Base-by-base conservation (phyloP, 2,113 vertebrate genomes). In the Prochilodus magdalenae region DNA sequence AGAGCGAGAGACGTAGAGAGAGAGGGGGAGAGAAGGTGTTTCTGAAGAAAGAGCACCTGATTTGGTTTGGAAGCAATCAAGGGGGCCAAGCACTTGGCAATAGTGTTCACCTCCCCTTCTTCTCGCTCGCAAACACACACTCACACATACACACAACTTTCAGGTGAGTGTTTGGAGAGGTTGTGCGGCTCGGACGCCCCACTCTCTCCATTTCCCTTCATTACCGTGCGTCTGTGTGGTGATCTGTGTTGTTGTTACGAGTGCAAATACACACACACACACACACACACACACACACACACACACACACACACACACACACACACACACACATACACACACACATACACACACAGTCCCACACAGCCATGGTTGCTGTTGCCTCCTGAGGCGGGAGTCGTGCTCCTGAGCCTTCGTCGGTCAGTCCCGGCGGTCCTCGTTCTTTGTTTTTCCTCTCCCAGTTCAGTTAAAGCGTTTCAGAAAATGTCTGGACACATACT, bases 401-500 rank as follows among this genome's bases (percentile, higher is more conserved):
- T n/a, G 70, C 49, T 62, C 22, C 30, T 22, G 49, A 10, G 40
- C 66, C 20, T 53, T 27, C 22, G 7, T n/a, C 27, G 72, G 47
- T 75, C 74, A 20, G 8, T 30, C 44, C 36, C 26, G 30, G 30
- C 27, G 51, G 27, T 44, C 13, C 57, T 53, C 15, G 5, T 51
- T 75, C 63, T 36, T 15, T 60, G 27, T 20, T 77, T 16, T 70
- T 4, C 18, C 0, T 59, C 36, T 36, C 22, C 44, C 33, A 40
- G 20, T 40, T 69, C 0, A 20, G 26, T 76, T 55, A 18, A 59
- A 73, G 47, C 73, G 2, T 77, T 89, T 97, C 96, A 99, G 95
- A 98, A 99, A 94, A 99, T 98, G 89, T 95, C 90, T 0, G 97
- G 96, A 89, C 97, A 98, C 81, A 84, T 70, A 18, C 88, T 95